These are phyloP conservation scores for Drosophila chauvacae DNA, from an alignment of 1,140 invertebrate genomes.

Conservation along the genomic window DNA sequence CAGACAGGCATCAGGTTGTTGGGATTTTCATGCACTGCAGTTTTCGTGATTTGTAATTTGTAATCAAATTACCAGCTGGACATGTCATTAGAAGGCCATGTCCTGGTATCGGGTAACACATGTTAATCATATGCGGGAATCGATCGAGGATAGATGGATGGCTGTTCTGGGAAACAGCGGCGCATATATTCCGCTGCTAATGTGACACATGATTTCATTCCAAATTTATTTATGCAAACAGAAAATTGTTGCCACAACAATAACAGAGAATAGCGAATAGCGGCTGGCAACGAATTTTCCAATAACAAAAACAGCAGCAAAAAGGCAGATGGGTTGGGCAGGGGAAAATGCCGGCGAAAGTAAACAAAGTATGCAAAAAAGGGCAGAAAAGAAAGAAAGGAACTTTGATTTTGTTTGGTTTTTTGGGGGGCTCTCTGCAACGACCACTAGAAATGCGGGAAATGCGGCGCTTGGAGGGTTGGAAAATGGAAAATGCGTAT, in stretches of 20 bases:
- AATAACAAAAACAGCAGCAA: constrained; percentile 27
- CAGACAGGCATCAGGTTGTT: neutral
- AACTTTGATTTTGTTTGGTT: constrained; percentile 70
- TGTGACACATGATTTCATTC: constrained; percentile 78
- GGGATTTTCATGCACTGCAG: constrained; percentile 6
- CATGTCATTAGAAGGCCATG: constrained; percentile 23
- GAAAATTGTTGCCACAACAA: constrained; percentile 48
- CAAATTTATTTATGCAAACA: constrained; percentile 76
- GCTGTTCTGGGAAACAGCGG: constrained; percentile 7
- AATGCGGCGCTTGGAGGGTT: constrained; percentile 6
- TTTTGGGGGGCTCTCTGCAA: constrained; percentile 5
- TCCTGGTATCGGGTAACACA: neutral
- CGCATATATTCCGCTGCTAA: constrained; percentile 65
- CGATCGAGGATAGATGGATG: constrained; percentile 13
- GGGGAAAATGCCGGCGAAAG: constrained; percentile 43
- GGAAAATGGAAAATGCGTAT: constrained; percentile 17
- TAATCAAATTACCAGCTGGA: constrained; percentile 27
- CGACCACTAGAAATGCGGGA: constrained; percentile 17
- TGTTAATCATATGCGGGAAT: constrained; percentile 33
- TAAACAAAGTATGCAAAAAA: constrained; percentile 75
- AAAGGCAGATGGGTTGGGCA: constrained; percentile 3
- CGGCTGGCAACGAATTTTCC: constrained; percentile 23
- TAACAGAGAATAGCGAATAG: constrained; percentile 19
- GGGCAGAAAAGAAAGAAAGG: constrained; percentile 41
- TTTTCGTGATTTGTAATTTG: constrained; percentile 21